A percentile compares a stretch with the other conserved stretches of the same genome.
Evolutionary conservation across 2,113 vertebrate genomes (phyloP).

Genomic region (Sminthopsis crassicaudata): DNA sequence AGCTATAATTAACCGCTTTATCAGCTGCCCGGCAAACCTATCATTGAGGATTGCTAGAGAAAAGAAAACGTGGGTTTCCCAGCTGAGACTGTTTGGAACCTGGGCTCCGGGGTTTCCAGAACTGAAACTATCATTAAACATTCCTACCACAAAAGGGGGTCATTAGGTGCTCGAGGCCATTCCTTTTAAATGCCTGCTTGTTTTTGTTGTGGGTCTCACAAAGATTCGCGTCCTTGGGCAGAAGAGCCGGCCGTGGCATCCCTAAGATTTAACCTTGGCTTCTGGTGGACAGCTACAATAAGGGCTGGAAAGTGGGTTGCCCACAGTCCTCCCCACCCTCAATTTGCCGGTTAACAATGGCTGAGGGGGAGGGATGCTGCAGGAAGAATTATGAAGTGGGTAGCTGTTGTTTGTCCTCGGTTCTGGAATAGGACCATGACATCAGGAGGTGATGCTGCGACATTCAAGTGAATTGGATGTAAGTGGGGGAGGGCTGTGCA

Average conservation of each 20-base stretch:
- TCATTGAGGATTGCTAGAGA: slow-evolving; percentile 79
- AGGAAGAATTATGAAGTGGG: not conserved
- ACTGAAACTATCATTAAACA: slow-evolving; percentile 79
- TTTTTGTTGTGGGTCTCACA: slow-evolving; percentile 57
- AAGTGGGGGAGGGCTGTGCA: too few species aligned
- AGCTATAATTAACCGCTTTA: slow-evolving; percentile 80
- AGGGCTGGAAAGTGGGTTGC: not conserved
- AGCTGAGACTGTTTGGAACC: slow-evolving; percentile 72
- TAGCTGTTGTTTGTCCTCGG: not conserved
- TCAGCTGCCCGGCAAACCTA: slow-evolving; percentile 76
- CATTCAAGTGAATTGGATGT: too few species aligned
- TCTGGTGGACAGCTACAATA: not conserved
- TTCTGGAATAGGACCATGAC: too few species aligned
- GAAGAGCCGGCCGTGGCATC: slow-evolving; percentile 43
- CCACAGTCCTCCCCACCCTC: slow-evolving; percentile 30
- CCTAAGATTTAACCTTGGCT: slow-evolving; percentile 24
- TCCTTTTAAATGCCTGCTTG: slow-evolving; percentile 36
- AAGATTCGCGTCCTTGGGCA: slow-evolving; percentile 47
- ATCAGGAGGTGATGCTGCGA: too few species aligned
- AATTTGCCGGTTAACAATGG: slow-evolving; percentile 35
- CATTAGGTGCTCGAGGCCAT: slow-evolving; percentile 61
- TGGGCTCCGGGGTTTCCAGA: slow-evolving; percentile 72
- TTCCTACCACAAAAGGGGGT: slow-evolving; percentile 70
- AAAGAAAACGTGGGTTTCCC: slow-evolving; percentile 67
- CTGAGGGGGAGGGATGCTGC: not conserved